Base-by-base conservation (phyloP, 1,140 invertebrate genomes). In the Hylaeus volcanicus region DNA sequence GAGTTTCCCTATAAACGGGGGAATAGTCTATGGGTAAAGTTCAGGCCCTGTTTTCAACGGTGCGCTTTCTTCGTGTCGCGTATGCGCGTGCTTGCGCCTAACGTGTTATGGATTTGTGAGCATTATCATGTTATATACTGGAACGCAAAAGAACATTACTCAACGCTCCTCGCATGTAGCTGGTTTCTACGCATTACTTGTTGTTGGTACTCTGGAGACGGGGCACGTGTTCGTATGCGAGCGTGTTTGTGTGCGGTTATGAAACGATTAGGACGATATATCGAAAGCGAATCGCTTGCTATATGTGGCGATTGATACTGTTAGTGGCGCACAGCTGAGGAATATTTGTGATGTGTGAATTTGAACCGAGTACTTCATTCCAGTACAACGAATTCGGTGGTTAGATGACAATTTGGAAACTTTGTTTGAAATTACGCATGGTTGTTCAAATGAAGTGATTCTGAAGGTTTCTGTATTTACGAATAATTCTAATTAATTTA, bases 61-160 rank as follows among this genome's bases (percentile, higher is more conserved):
- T 60, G 58, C 58, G 37, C 58, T 60, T 60, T 51, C 9, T 37
- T 39, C 56, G 41, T 71, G 41, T 71, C 51, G 48, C 53, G 41
- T 43, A 60, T 53, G 69, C 53, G 78, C 64, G 56, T 74, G 65
- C 65, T 45, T 51, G 15, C 26, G 26, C 39, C 63, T 53, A 55
- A 83, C 75, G 89, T 90, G 88, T 91, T 91, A 91, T 90, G 90
- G 90, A 91, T 91, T 91, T 90, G 85, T 91, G 88, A 90, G 88
- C 90, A 88, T 90, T 88, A 75, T 70, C 26, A 26, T 26, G 26
- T 26, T 26, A 26, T 26, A 26, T 80, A 69, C 14, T 15, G 60
- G 55, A 26, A 26, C 45, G 55, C 41, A 80, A 72, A 81, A 56
- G 48, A 85, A 60, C 51, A 69, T 77, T 11, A 6, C n/a, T 74